Evolutionary conservation across 2,888 invertebrate genomes (phyloP), one percentile per base, ranked within the genome.

Genomic region (Myathropa florea): DNA sequence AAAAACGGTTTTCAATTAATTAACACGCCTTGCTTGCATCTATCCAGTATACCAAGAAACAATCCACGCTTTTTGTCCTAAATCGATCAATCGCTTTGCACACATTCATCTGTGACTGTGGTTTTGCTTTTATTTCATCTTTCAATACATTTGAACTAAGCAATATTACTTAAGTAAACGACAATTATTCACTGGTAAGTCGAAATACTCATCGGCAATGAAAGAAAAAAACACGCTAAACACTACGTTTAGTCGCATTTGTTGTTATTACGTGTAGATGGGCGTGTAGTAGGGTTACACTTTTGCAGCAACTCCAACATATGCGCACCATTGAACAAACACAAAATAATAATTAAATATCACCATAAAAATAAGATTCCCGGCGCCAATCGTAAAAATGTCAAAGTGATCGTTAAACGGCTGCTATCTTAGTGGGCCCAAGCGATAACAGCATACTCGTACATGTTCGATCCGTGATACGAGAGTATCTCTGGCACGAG

Each of bases 371-470:
- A 88, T 88, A 87, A 84, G 88, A 88, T 87, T 90, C 73, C 91
- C 91, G 90, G 91, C 90, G 91, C 90, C 90, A 90, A 89, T 88
- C 89, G 89, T 91, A 90, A 90, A 90, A 89, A 83, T 83, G 89
- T 89, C 89, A 89, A 90, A 86, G 76, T 80, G 83, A 63, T 88
- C 86, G 80, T 88, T 86, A 88, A 88, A 88, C 73, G 73, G 26
- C 83, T 67, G 75, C 79, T 78, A 85, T 85, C 77, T 59, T 76
- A 73, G 57, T 64, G 60, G 36, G 53, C 59, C 28, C 21, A 36
- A 64, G 81, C 67, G 85, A 85, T 85, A 85, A 85, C 64, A 63
- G 68, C 60, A 36, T 21, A 65, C 55, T 72, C 60, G 36, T n/a
- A 65, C 55, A 77, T 64, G 36, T n/a, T 55, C 67, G 81, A 77